These are phyloP conservation scores for Prenolepis imparis DNA, from an alignment of 2,888 invertebrate genomes.

Conservation along the genomic window DNA sequence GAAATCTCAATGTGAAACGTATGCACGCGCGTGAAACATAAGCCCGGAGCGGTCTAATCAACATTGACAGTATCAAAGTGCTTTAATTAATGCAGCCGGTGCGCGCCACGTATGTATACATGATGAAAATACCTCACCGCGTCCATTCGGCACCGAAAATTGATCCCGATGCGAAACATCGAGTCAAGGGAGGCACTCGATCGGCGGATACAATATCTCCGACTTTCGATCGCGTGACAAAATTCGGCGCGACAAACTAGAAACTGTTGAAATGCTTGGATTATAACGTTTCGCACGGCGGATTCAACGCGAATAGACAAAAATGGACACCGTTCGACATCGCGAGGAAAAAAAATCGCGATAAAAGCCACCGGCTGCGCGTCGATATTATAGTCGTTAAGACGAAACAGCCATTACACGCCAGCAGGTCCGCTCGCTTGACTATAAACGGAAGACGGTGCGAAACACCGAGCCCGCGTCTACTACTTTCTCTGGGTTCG, in stretches of 20 bases:
- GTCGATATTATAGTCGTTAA: slow-evolving; percentile 49
- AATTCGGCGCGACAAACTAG: not conserved
- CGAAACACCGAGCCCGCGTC: slow-evolving; percentile 51
- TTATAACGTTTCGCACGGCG: not conserved
- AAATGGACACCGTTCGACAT: slow-evolving; percentile 26
- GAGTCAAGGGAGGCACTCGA: too few species aligned
- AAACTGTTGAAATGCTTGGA: not conserved
- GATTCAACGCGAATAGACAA: not conserved
- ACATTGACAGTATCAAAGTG: slow-evolving; percentile 57
- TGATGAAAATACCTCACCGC: slow-evolving; percentile 25
- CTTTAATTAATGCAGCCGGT: slow-evolving; percentile 32
- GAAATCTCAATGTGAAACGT: slow-evolving; percentile 43
- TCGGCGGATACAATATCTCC: not conserved
- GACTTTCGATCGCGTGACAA: not conserved
- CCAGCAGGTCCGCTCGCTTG: slow-evolving; percentile 31
- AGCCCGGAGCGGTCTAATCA: slow-evolving; percentile 61
- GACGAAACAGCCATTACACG: slow-evolving; percentile 34
- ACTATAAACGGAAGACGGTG: slow-evolving; percentile 66
- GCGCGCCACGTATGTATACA: not conserved
- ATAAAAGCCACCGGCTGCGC: not conserved
- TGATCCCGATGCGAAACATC: not conserved
- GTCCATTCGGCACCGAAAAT: slow-evolving; percentile 35
- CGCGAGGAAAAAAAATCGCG: slow-evolving; percentile 42
- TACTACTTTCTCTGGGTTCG: slow-evolving; percentile 49
- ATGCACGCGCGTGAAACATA: not conserved